phyloP scores from a whole-genome alignment of 2,113 vertebrate species.

The Sitta europaea region DNA sequence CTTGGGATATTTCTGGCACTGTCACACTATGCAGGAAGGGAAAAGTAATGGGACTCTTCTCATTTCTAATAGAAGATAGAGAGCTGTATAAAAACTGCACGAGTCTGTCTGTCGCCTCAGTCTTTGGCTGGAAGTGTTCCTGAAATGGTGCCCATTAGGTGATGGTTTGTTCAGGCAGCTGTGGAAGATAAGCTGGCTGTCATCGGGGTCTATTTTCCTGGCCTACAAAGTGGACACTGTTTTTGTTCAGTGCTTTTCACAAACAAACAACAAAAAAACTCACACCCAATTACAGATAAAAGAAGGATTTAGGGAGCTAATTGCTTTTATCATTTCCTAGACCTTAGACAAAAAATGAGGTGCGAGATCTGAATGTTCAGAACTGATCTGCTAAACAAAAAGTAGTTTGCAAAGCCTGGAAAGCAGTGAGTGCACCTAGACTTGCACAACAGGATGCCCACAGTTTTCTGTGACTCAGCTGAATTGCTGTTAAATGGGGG shows the following conservation, averaged over 20 bases:
- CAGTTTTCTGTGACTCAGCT: neutral
- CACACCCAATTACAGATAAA: slow-evolving; percentile 28
- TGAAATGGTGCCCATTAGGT: neutral
- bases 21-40: neutral
- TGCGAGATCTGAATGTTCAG: neutral
- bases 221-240: neutral
- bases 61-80: neutral
- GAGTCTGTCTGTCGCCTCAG: rapidly evolving
- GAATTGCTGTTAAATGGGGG: neutral
- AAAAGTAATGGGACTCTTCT: neutral
- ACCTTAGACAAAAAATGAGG: neutral
- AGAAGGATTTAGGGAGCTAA: neutral
- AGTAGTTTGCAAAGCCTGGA: neutral
- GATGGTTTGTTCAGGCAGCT: slow-evolving; percentile 15
- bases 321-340: slow-evolving; percentile 33
- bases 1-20: neutral
- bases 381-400: neutral
- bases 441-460: neutral
- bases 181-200: slow-evolving; percentile 38
- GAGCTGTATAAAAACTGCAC: neutral
- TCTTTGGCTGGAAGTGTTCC: neutral
- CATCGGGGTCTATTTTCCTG: neutral
- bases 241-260: neutral
- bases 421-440: neutral
- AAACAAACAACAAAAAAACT: slow-evolving; percentile 14